Conservation (phyloP, 2,113 vertebrate species). For the Megaceryle torquata region DNA sequence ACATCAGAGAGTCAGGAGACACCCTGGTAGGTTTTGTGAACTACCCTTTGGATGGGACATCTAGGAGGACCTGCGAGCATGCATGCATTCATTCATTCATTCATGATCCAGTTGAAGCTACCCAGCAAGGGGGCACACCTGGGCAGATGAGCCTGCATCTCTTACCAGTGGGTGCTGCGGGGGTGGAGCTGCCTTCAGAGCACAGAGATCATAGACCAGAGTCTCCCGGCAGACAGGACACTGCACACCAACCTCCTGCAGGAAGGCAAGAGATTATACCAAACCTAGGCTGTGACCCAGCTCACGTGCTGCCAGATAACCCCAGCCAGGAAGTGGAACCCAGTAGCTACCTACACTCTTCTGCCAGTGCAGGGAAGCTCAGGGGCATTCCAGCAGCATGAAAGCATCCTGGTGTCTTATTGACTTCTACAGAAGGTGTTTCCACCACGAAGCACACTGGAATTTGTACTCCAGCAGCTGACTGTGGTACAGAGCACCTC, state of each 20-base stretch:
- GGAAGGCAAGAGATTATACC: neutral
- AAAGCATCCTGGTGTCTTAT: neutral
- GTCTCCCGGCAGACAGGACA: slow-evolving; percentile 79
- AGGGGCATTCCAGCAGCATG: neutral
- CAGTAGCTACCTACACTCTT: neutral
- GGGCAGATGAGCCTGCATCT: neutral
- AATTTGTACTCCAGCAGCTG: neutral
- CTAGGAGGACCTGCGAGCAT: neutral
- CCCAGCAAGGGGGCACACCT: neutral
- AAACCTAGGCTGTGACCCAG: neutral
- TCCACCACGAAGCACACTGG: neutral
- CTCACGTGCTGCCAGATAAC: accelerated
- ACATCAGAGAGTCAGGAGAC: neutral
- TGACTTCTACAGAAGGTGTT: neutral
- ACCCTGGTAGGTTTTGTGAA: neutral
- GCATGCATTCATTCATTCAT: neutral
- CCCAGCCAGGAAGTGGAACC: neutral
- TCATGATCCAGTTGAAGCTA: neutral
- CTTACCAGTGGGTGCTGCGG: slow-evolving; percentile 78
- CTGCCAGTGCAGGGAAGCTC: neutral
- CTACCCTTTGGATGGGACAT: neutral
- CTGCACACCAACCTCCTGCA: slow-evolving; percentile 68
- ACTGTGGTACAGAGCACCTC: neutral
- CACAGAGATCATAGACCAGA: slow-evolving; percentile 70
- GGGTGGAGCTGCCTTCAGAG: slow-evolving; percentile 69